Percentiles rank a stretch among this genome's conserved stretches.
These are phyloP conservation scores for Cryptomyrus ogoouensis DNA, from an alignment of 2,113 vertebrate genomes.

Conservation along the genomic window DNA sequence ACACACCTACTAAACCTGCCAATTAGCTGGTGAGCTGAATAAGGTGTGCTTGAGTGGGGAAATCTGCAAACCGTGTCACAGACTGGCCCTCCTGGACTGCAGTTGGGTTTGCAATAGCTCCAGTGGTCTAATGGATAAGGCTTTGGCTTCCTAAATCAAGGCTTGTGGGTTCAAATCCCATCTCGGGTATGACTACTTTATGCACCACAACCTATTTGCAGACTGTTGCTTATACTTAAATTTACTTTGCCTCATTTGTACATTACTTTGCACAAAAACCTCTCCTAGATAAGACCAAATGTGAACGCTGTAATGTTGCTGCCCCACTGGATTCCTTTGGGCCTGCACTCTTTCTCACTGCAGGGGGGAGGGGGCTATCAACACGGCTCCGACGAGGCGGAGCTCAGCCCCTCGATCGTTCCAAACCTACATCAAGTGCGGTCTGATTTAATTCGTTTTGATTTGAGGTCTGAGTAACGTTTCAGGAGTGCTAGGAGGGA, in stretches of 20 bases:
- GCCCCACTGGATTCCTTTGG: neutral
- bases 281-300: neutral
- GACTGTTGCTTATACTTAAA: neutral
- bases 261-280: neutral
- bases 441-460: neutral
- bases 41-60: neutral
- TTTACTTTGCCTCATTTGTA: neutral
- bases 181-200: conserved; percentile 14
- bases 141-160: conserved; percentile 48
- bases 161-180: conserved; percentile 40
- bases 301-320: neutral
- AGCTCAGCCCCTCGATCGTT: neutral
- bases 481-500: neutral
- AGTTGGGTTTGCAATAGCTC: neutral
- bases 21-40: neutral
- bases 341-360: neutral
- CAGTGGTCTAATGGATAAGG: conserved; percentile 46
- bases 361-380: neutral
- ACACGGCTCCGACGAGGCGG: neutral
- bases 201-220: neutral
- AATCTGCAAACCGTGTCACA: neutral
- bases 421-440: neutral
- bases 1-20: neutral
- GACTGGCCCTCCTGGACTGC: neutral
- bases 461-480: neutral